Evolutionary conservation across 2,113 vertebrate species (phyloP), one percentile per base, ranked within the genome.

Genomic region (Oreochromis niloticus): DNA sequence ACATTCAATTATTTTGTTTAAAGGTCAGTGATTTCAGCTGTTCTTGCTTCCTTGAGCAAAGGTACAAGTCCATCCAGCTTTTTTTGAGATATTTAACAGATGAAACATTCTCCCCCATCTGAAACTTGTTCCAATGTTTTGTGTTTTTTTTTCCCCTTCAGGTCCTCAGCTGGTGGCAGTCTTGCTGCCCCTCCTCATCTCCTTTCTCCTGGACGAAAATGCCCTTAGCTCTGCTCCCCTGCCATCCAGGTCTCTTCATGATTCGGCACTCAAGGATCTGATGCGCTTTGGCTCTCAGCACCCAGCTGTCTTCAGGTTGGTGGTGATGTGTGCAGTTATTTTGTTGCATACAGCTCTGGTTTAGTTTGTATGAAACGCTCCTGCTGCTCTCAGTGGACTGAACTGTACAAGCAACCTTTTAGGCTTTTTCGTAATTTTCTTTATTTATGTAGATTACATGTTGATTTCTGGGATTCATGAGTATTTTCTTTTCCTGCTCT

Each of bases 141-240:
- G 43, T 32, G 4, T 13, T 50, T 46, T 78, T 24, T 27, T 27
- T 27, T 4, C 0, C 71, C 12, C 12, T 36, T 55, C 93, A 99
- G 98, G 98, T 85, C 85, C 96, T 90, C 96, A 94, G 73, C 95
- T 99, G 90, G 95, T 97, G 84, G 92, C 97, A 83, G 91, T 97
- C 91, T 94, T 99, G 78, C 93, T 99, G 13, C 97, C 97, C 6
- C 94, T 98, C 57, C 97, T 99, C 59, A 97, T 99, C 93, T 98
- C 98, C 91, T 98, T 98, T 92, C 97, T 99, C 80, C 87, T 99
- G 96, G 98, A 99, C 88, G 98, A 99, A 88, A 99, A 98, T 63
- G 93, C 97, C 1, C 95, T 99, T 32, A 92, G 92, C 90, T 98
- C 98, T 10, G 97, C 98, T 84, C 94, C 97, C 34, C 61, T 91